A percentile compares a stretch with the other conserved stretches of the same genome.
Evolutionary conservation across 37 sponge, comb jelly and placozoan genomes (phyloP).

Genomic region (Bolinopsis microptera): DNA sequence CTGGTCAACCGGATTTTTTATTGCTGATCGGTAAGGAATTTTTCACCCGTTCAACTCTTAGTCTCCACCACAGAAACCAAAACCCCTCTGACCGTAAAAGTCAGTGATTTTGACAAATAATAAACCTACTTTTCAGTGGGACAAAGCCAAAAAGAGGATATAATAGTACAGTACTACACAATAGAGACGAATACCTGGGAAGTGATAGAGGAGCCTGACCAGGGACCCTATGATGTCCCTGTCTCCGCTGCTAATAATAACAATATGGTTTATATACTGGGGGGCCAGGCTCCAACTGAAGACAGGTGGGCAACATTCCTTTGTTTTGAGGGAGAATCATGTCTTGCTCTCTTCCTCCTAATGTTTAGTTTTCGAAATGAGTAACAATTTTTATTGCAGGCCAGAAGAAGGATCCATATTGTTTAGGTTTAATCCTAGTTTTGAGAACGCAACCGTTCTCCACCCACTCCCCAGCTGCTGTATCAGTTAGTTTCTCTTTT

Average conservation of each 20-base stretch:
- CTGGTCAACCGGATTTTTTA: no score
- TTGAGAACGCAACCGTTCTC: constrained; percentile 18
- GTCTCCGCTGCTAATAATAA: not conserved
- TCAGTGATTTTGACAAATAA: no score
- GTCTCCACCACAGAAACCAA: no score
- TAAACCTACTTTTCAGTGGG: no score
- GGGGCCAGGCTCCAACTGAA: not conserved
- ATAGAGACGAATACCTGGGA: not conserved
- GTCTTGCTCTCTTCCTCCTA: no score
- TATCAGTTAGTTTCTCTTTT: not conserved
- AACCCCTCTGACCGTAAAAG: no score
- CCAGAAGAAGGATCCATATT: constrained; percentile 22
- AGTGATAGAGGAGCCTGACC: not conserved
- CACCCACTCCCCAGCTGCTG: constrained; percentile 15
- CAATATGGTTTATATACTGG: not conserved
- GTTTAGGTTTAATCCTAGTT: constrained; percentile 27
- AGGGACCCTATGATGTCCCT: constrained; percentile 5
- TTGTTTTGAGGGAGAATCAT: no score
- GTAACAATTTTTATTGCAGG: no score
- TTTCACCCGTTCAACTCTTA: no score
- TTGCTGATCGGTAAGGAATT: no score
- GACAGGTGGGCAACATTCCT: no score
- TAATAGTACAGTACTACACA: not conserved
- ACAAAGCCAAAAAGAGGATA: not conserved
- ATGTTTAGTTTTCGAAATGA: no score